Evolutionary conservation across 2,797 vertebrate genomes (phyloP).

Genomic region (Psittacula derbiana): DNA sequence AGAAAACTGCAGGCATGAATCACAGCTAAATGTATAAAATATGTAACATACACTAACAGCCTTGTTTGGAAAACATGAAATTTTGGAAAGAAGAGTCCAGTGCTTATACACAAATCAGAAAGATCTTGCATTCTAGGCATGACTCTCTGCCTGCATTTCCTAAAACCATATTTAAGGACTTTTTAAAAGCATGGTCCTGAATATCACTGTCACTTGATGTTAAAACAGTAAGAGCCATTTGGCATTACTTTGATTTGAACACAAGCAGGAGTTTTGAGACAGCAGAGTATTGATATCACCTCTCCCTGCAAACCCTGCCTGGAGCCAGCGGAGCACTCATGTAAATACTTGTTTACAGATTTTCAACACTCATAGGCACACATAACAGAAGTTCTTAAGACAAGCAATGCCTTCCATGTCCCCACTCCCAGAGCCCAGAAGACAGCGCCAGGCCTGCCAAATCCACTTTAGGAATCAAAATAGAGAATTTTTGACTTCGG

Average conservation of each 20-base stretch:
- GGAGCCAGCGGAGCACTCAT: neutral
- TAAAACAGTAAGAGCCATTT: neutral
- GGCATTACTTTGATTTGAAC: neutral
- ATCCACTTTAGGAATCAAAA: neutral
- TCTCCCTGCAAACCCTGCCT: neutral
- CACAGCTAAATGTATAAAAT: neutral
- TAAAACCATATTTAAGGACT: neutral
- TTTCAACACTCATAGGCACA: neutral
- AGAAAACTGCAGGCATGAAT: neutral
- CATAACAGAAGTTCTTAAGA: neutral
- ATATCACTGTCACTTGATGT: neutral
- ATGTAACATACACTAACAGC: neutral
- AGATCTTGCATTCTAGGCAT: neutral
- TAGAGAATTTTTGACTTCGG: neutral
- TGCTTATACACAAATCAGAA: neutral
- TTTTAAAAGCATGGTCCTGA: neutral
- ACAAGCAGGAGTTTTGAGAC: neutral
- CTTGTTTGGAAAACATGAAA: neutral
- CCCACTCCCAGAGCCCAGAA: rapidly evolving
- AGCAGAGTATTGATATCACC: neutral
- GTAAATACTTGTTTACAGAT: neutral
- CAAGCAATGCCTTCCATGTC: neutral
- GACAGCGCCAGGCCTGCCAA: neutral
- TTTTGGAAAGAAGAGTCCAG: neutral
- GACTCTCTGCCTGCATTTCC: neutral